phyloP scores from a whole-genome alignment of 2,888 invertebrate genomes.

The Amphipyra tragopoginis region DNA sequence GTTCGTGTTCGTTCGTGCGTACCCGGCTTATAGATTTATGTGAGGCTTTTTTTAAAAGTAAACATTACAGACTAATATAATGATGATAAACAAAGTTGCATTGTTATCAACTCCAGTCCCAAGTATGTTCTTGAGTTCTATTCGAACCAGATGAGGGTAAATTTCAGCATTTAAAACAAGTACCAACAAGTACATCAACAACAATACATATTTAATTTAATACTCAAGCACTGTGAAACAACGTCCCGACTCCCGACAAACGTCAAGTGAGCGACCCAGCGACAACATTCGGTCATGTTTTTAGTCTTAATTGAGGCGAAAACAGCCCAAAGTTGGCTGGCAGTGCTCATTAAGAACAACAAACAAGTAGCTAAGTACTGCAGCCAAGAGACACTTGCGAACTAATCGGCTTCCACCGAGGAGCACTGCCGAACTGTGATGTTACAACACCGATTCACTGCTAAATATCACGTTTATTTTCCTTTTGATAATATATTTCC shows the following conservation, averaged over 20 bases:
- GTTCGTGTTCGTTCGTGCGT: too few relatives aligned
- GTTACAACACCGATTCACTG: constrained; percentile 61
- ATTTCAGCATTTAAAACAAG: constrained; percentile 2
- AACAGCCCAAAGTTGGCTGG: constrained; percentile 85
- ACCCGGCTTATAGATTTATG: too few relatives aligned
- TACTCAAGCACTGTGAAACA: constrained; percentile 32
- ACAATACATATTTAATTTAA: constrained; percentile 47
- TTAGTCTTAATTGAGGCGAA: constrained; percentile 87
- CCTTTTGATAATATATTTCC: constrained; percentile 35
- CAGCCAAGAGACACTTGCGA: constrained; percentile 72
- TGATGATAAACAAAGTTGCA: too few relatives aligned
- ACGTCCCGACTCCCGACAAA: constrained; percentile 32
- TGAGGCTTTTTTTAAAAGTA: too few relatives aligned
- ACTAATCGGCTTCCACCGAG: constrained; percentile 84
- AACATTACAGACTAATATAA: too few relatives aligned
- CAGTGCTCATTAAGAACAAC: constrained; percentile 88
- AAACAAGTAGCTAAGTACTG: constrained; percentile 87
- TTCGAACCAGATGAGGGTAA: too few relatives aligned
- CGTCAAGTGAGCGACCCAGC: constrained; percentile 65
- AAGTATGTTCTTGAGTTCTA: too few relatives aligned
- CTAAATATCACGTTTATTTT: constrained; percentile 62
- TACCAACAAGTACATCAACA: constrained; percentile 28
- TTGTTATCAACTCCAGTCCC: too few relatives aligned
- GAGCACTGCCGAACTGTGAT: constrained; percentile 63
- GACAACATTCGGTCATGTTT: constrained; percentile 84